Conservation (phyloP, 2,113 vertebrate species). For the Coryphaenoides rupestris region DNA sequence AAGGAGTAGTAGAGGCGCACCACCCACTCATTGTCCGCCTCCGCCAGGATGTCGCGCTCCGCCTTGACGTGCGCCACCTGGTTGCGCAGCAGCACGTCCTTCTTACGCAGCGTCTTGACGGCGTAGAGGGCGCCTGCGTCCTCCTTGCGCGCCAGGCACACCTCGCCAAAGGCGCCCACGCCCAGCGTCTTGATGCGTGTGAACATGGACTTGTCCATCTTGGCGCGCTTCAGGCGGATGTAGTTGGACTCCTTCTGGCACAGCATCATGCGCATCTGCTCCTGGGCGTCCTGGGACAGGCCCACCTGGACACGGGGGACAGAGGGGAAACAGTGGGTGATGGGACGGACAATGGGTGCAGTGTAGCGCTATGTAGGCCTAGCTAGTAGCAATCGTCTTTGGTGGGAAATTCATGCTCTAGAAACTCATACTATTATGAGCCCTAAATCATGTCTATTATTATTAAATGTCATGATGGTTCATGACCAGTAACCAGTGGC, state of each 20-base stretch:
- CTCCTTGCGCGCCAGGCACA: conserved; percentile 93
- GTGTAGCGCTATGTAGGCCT: no score
- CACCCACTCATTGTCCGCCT: conserved; percentile 99
- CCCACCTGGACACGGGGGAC: conserved; percentile 81
- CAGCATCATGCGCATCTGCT: conserved; percentile 99
- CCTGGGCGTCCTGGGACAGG: conserved; percentile 90
- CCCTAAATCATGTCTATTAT: background rate
- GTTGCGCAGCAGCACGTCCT: conserved; percentile 94
- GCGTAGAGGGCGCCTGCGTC: conserved; percentile 96
- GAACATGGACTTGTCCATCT: conserved; percentile 99
- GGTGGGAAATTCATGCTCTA: no score
- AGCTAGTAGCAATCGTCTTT: no score
- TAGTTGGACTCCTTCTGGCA: conserved; percentile 98
- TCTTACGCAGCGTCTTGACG: conserved; percentile 98
- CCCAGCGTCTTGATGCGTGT: conserved; percentile 96
- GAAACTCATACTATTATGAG: no score
- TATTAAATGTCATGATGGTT: no score
- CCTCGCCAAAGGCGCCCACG: conserved; percentile 95
- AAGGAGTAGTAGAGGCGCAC: conserved; percentile 98
- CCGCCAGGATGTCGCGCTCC: conserved; percentile 94
- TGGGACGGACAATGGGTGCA: background rate
- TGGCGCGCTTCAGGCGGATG: conserved; percentile 94
- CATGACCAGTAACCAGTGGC: no score
- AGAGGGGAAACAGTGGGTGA: background rate
- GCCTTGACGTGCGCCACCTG: conserved; percentile 99